Evolutionary conservation across 2,113 vertebrate genomes (phyloP).

Genomic region (Upupa epops): DNA sequence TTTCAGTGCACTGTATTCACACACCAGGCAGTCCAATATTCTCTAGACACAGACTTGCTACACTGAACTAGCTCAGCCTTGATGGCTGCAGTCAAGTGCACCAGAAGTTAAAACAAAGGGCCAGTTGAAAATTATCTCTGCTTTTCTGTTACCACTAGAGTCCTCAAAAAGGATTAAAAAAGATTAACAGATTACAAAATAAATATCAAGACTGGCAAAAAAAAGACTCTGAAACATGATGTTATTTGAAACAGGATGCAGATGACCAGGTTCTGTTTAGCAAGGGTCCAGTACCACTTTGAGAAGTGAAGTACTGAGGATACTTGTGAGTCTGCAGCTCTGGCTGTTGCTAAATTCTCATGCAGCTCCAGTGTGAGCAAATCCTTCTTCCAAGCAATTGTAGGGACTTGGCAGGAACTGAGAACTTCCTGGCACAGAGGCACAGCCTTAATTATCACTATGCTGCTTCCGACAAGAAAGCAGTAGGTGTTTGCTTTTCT

Average conservation of each 20-base stretch:
- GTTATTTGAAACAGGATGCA: not conserved
- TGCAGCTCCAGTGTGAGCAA: not conserved
- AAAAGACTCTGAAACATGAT: not conserved
- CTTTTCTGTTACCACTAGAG: not conserved
- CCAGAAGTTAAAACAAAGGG: not conserved
- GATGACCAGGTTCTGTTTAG: not conserved
- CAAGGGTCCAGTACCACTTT: not conserved
- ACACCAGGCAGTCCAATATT: rapidly evolving
- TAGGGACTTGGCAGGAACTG: rapidly evolving
- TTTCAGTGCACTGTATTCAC: not conserved
- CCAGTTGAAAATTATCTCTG: not conserved
- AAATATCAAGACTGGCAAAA: not conserved
- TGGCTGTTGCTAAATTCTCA: not conserved
- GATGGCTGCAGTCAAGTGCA: not conserved
- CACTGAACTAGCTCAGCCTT: not conserved
- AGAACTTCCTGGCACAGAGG: not conserved
- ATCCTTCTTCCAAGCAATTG: not conserved
- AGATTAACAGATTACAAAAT: not conserved
- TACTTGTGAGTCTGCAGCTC: not conserved
- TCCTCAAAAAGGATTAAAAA: not conserved
- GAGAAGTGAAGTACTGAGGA: not conserved
- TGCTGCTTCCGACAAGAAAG: not conserved
- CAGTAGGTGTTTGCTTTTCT: not conserved
- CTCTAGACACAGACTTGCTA: not conserved
- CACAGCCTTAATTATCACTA: not conserved